Evolutionary conservation across 2,113 vertebrate species (phyloP), one percentile per base, ranked within the genome.

Genomic region (Halichoeres trimaculatus): DNA sequence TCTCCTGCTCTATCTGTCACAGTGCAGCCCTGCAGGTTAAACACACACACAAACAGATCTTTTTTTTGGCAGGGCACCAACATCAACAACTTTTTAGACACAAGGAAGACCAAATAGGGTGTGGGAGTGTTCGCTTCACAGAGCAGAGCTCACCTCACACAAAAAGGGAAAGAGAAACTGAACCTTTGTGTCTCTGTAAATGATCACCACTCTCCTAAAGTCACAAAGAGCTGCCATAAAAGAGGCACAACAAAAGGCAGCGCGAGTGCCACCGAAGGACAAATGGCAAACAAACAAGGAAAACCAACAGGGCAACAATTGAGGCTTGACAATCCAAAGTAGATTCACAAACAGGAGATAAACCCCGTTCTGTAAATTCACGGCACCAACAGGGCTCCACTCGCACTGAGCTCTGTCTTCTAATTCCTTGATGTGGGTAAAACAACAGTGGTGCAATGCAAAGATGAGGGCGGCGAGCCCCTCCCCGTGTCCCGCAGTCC

Each of bases 51-150:
- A 41, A 12, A 41, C 40, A 41, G 19, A 8, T 78, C 22, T 1
- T 41, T 78, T 30, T 60, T 59, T 30, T 87, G 80, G 86, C 82
- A 30, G 26, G 36, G 22, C 22, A 76, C 82, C 82, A 85, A 78
- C 47, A 61, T 76, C 81, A 85, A 81, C 82, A 90, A 60, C 62
- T 75, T 80, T 67, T 43, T 65, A 67, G 65, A 69, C 78, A 74
- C 70, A 66, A 40, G 26, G 35, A 67, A 74, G 14, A 43, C 77
- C 66, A 83, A 84, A 85, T 47, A 76, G 78, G 73, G 76, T 41
- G 74, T 81, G 81, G 70, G 68, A 79, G 74, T 57, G 69, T 62
- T 48, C 36, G 48, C 51, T 36, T 48, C 20, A 20, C 24, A 4
- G 30, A 30, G 30, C 9, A n/a, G 10, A 71, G n/a, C 4, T 54